These are phyloP conservation scores for Temnothorax nylanderi DNA, from an alignment of 1,140 invertebrate genomes.

Conservation along the genomic window DNA sequence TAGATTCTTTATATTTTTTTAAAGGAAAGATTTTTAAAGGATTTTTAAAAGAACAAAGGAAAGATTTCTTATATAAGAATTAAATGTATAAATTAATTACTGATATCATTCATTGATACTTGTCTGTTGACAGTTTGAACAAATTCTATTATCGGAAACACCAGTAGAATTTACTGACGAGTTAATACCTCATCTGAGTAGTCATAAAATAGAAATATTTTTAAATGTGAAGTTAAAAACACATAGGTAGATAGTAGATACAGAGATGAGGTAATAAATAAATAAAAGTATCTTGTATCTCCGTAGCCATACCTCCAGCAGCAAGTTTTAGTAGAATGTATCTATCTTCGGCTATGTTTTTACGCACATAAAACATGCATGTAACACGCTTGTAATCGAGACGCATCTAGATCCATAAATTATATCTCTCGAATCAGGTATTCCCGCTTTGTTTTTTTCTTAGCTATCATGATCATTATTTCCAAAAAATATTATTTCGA, in stretches of 20 bases:
- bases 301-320: not conserved
- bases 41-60: not conserved
- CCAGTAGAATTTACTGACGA: not conserved
- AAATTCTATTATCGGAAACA: not conserved
- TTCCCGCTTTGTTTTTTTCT: conserved; percentile 13
- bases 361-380: conserved; percentile 42
- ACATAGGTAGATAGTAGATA: conserved; percentile 7
- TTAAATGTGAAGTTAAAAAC: conserved; percentile 27
- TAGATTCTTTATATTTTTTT: too few relatives aligned
- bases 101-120: not conserved
- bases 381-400: conserved; percentile 15
- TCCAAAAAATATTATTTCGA: not conserved
- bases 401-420: conserved; percentile 55
- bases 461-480: not conserved
- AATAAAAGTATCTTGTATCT: conserved; percentile 35
- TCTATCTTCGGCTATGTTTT: conserved; percentile 36
- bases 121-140: not conserved
- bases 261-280: conserved; percentile 35
- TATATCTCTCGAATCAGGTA: conserved; percentile 34
- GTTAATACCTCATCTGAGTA: not conserved
- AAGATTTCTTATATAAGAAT: not conserved
- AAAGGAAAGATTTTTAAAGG: not conserved
- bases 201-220: conserved; percentile 26
- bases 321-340: conserved; percentile 43
- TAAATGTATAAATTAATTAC: conserved; percentile 1